Evolutionary conservation across 2,113 vertebrate species (phyloP).

Genomic region (Eurystomus gularis): DNA sequence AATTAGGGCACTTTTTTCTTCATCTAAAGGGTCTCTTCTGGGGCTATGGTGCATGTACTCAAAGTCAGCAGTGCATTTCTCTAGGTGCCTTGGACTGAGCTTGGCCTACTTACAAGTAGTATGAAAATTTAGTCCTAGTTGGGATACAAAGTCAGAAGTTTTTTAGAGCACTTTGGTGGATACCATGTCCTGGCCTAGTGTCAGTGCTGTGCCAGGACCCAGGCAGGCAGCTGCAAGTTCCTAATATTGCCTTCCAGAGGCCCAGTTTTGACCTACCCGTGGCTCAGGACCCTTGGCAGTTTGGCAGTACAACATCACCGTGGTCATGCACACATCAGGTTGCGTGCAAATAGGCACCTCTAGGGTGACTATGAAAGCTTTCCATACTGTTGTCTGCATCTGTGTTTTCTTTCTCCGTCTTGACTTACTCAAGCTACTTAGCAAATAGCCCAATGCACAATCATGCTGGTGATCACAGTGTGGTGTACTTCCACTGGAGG

Average conservation of each 20-base stretch:
- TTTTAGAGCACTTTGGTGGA: background rate
- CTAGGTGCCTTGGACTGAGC: background rate
- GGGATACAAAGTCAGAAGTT: background rate
- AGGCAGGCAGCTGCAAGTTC: background rate
- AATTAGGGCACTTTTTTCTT: background rate
- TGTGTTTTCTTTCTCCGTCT: background rate
- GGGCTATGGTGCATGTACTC: background rate
- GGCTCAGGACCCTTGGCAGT: background rate
- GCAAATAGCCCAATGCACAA: background rate
- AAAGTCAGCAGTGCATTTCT: background rate
- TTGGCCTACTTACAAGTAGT: accelerated
- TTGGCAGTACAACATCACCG: background rate
- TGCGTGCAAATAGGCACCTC: background rate
- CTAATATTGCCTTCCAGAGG: background rate
- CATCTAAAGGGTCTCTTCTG: background rate
- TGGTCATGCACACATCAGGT: background rate
- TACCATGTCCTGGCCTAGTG: background rate
- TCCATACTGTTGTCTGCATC: background rate
- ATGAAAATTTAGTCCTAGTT: background rate
- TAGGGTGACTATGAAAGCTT: background rate
- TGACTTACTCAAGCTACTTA: background rate
- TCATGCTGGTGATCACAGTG: accelerated
- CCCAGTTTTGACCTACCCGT: accelerated
- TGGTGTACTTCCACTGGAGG: background rate
- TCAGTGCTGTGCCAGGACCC: background rate